Conservation (phyloP, 1,140 invertebrate genomes). For the Dolichoris vasculosae region DNA sequence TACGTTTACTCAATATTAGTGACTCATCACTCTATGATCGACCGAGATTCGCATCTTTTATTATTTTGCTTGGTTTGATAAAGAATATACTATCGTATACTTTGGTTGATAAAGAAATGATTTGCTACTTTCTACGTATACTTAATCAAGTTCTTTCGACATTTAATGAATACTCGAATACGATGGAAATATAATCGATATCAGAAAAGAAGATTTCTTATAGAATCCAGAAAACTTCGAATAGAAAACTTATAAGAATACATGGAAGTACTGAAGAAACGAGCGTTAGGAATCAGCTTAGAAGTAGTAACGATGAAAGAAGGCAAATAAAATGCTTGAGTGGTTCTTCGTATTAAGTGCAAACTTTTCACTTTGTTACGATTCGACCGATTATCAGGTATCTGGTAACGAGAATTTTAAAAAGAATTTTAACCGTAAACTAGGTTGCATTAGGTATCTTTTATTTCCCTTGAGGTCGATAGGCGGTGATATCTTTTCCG, state of each 20-base stretch:
- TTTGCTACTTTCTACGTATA: background rate
- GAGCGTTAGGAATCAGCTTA: background rate
- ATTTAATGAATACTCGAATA: background rate
- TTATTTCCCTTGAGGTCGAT: too few species aligned
- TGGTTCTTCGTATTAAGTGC: background rate
- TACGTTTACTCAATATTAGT: background rate
- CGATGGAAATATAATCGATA: background rate
- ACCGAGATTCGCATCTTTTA: background rate
- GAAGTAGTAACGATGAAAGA: background rate
- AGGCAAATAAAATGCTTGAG: background rate
- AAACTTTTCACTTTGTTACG: background rate
- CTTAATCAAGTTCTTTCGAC: background rate
- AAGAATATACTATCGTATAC: background rate
- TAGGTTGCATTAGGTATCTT: background rate
- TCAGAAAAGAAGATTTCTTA: background rate
- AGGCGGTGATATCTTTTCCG: too few species aligned
- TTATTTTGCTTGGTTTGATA: background rate
- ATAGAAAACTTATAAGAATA: too few species aligned
- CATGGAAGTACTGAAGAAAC: too few species aligned
- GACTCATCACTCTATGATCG: background rate
- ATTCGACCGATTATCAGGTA: background rate
- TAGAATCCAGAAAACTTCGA: background rate
- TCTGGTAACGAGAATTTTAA: background rate
- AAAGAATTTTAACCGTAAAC: too few species aligned
- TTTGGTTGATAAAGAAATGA: background rate